A percentile compares a stretch with the other conserved stretches of the same genome.
These are phyloP conservation scores for Coptodon bakossiorum DNA, from an alignment of 2,113 vertebrate genomes.

Conservation along the genomic window DNA sequence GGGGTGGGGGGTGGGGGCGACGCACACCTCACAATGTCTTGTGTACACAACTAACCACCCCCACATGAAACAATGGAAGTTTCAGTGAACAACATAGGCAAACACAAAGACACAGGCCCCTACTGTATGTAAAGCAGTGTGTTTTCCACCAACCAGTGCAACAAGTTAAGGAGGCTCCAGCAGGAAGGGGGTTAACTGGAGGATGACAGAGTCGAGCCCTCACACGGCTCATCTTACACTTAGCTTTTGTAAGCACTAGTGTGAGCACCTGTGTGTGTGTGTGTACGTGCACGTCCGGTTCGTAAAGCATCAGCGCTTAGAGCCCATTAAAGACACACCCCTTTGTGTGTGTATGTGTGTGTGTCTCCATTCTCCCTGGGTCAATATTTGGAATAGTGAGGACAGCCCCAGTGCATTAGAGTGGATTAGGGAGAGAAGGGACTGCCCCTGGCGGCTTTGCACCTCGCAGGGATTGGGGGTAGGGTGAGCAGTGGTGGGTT, in stretches of 20 bases:
- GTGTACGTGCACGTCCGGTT: not conserved
- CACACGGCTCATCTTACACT: conserved; percentile 61
- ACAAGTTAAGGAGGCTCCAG: not conserved
- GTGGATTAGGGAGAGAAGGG: conserved; percentile 63
- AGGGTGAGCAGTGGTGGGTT: not conserved
- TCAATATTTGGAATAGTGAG: conserved; percentile 77
- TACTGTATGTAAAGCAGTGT: conserved; percentile 42
- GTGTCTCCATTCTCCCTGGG: conserved; percentile 55
- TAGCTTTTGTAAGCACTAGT: conserved; percentile 44
- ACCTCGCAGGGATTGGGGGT: conserved; percentile 38
- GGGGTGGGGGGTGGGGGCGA: not conserved
- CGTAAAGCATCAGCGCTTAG: conserved; percentile 41
- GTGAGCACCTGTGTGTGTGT: conserved; percentile 36
- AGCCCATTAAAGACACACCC: conserved; percentile 55
- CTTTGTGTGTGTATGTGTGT: not conserved
- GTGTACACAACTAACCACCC: conserved; percentile 43
- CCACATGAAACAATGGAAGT: conserved; percentile 45
- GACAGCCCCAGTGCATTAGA: conserved; percentile 65
- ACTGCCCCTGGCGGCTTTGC: conserved; percentile 56
- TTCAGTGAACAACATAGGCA: conserved; percentile 26
- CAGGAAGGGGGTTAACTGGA: conserved; percentile 50
- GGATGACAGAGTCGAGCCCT: conserved; percentile 38
- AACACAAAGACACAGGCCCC: not conserved
- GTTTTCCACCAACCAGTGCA: not conserved
- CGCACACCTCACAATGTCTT: conserved; percentile 35